phyloP scores from a whole-genome alignment of 2,113 vertebrate species.

The Gobio gobio region DNA sequence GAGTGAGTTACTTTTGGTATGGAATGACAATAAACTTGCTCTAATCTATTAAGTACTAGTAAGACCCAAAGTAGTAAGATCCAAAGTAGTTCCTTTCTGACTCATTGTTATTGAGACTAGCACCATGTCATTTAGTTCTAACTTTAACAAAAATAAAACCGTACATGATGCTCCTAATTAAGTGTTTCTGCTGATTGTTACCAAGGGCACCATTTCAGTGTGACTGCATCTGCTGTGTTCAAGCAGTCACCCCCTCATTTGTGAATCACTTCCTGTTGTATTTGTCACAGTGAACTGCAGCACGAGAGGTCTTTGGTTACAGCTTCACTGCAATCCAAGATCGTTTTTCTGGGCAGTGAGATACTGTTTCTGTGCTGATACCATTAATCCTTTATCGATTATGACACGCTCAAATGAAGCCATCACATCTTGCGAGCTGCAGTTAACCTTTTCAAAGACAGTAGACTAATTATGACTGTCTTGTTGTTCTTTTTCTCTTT shows the following conservation, averaged over 20 bases:
- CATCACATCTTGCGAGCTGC: not conserved
- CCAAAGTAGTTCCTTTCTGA: not conserved
- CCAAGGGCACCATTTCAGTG: not conserved
- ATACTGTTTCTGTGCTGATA: not conserved
- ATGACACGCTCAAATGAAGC: not conserved
- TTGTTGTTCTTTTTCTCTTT: slow-evolving; percentile 38
- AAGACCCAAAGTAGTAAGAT: too few relatives aligned
- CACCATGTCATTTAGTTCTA: slow-evolving; percentile 17
- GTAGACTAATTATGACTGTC: not conserved
- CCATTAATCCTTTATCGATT: not conserved
- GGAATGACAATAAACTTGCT: not conserved
- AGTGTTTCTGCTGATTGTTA: slow-evolving; percentile 20
- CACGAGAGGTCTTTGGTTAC: not conserved
- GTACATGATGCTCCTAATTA: not conserved
- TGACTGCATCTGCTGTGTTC: slow-evolving; percentile 5
- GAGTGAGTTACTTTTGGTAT: not conserved
- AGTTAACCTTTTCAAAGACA: not conserved
- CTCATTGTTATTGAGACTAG: not conserved
- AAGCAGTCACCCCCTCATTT: slow-evolving; percentile 26
- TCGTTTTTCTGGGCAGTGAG: not conserved
- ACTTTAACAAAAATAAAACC: slow-evolving; percentile 5
- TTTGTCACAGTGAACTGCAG: slow-evolving; percentile 13
- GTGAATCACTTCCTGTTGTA: slow-evolving; percentile 21
- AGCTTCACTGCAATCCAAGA: not conserved
- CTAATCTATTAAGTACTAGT: not conserved